Evolutionary conservation across 2,113 vertebrate genomes (phyloP).

Genomic region (Perca fluviatilis): DNA sequence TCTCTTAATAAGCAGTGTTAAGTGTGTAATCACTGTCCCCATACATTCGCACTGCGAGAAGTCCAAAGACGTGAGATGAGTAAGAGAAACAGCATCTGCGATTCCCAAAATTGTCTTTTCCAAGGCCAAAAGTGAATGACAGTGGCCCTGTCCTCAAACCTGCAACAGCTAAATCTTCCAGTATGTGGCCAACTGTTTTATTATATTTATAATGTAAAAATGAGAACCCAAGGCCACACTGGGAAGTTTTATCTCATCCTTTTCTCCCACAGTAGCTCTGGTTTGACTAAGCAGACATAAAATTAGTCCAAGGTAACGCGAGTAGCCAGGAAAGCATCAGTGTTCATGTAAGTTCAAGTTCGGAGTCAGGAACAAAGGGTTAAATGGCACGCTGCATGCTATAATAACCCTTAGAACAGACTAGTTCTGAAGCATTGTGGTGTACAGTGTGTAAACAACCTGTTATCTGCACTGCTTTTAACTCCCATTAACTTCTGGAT

Average conservation of each 20-base stretch:
- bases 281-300: background rate
- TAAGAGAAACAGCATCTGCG: background rate
- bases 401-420: background rate
- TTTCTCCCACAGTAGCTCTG: constrained; percentile 9
- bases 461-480: background rate
- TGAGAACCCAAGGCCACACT: background rate
- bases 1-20: background rate
- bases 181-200: background rate
- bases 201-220: constrained; percentile 7
- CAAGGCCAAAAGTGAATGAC: background rate
- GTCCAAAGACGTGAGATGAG: background rate
- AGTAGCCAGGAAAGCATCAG: background rate
- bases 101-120: background rate
- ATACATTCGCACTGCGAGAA: background rate
- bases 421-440: background rate
- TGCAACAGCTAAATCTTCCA: constrained; percentile 1
- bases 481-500: background rate
- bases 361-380: background rate
- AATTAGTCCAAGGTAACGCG: background rate
- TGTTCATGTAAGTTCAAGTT: constrained; percentile 12
- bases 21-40: background rate
- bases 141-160: constrained; percentile 1
- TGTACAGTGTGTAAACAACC: constrained; percentile 14
- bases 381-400: background rate
- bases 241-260: background rate